phyloP scores from a whole-genome alignment of 2,888 invertebrate genomes.

The Ganaspis brasiliensis region DNA sequence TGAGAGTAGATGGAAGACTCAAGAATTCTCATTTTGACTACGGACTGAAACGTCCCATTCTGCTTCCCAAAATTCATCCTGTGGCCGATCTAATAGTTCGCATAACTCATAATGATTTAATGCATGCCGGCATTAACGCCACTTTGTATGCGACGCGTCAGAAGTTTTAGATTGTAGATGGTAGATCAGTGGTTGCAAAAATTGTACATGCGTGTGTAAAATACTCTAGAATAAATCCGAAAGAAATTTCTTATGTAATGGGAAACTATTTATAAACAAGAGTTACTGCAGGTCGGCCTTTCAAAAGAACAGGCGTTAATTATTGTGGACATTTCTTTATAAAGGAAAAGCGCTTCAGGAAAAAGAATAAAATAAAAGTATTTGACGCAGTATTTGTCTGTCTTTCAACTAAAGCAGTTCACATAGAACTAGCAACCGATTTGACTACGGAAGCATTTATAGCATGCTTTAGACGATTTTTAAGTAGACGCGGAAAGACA shows the following conservation, averaged over 20 bases:
- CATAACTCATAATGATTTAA: neutral
- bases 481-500: slow-evolving; percentile 64
- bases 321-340: slow-evolving; percentile 65
- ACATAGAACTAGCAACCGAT: slow-evolving; percentile 68
- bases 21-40: neutral
- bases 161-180: slow-evolving; percentile 40
- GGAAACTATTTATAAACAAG: neutral
- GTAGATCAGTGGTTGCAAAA: neutral
- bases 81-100: slow-evolving; percentile 30
- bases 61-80: slow-evolving; percentile 27
- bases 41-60: slow-evolving; percentile 24
- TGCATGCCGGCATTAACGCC: slow-evolving; percentile 17
- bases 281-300: slow-evolving; percentile 57
- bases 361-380: slow-evolving; percentile 45
- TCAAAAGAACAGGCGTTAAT: slow-evolving; percentile 62
- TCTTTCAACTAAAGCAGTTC: slow-evolving; percentile 67
- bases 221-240: neutral
- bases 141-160: neutral
- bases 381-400: slow-evolving; percentile 67
- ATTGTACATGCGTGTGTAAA: neutral
- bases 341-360: slow-evolving; percentile 59
- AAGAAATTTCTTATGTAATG: neutral
- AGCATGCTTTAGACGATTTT: slow-evolving; percentile 67
- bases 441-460: slow-evolving; percentile 68
- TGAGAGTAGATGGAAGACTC: slow-evolving; percentile 39